These are phyloP conservation scores for Apantesis nais DNA, from an alignment of 2,888 invertebrate genomes.

Conservation along the genomic window DNA sequence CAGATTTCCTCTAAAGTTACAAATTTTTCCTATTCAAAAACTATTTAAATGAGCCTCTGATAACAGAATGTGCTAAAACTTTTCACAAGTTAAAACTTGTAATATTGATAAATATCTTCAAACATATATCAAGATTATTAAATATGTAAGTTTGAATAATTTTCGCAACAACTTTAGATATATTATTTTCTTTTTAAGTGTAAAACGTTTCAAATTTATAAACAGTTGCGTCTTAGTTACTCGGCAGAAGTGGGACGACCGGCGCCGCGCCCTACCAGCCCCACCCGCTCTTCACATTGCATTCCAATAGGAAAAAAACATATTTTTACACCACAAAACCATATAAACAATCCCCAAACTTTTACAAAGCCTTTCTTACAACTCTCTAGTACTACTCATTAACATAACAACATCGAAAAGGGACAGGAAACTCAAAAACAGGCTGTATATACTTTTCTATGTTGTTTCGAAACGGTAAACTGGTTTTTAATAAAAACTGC, in stretches of 20 bases:
- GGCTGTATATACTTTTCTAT: conserved; percentile 21
- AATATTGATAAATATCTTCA: background rate
- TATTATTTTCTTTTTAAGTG: conserved; percentile 25
- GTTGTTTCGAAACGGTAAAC: conserved; percentile 26
- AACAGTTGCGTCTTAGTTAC: conserved; percentile 46
- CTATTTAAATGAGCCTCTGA: background rate
- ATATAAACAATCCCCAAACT: conserved; percentile 18
- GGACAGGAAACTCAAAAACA: conserved; percentile 37
- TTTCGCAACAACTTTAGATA: background rate
- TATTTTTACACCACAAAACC: conserved; percentile 41
- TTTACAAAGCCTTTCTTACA: conserved; percentile 19
- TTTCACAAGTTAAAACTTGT: background rate
- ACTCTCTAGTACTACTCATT: conserved; percentile 17
- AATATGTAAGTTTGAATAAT: background rate
- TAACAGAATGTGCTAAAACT: background rate
- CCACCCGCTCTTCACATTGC: conserved; percentile 56
- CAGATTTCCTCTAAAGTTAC: background rate
- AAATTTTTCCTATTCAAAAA: background rate
- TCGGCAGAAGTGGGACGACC: conserved; percentile 72
- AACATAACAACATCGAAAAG: conserved; percentile 36
- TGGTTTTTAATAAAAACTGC: conserved; percentile 37
- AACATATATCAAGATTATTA: background rate
- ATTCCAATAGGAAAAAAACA: conserved; percentile 55
- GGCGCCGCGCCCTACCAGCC: conserved; percentile 74
- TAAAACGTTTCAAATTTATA: conserved; percentile 49